Percentiles rank a stretch among this genome's conserved stretches.
Evolutionary conservation across 2,113 vertebrate genomes (phyloP).

Genomic region (Podarcis muralis): DNA sequence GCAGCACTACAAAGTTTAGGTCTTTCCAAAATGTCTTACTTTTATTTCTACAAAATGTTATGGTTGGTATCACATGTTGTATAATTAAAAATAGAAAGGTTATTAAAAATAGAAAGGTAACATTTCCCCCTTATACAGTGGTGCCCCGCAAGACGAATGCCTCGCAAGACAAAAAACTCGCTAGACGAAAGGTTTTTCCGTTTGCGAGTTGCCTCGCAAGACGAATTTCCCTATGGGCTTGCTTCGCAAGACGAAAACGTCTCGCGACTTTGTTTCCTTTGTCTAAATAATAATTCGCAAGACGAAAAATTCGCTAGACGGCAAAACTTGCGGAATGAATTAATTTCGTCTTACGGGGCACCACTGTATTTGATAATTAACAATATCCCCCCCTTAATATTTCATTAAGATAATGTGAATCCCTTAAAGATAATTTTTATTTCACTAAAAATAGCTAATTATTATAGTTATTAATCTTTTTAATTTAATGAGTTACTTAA

Average conservation of each 20-base stretch:
- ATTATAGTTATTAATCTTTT: slow-evolving; percentile 43
- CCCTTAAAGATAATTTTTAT: slow-evolving; percentile 39
- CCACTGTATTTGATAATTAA: slow-evolving; percentile 10
- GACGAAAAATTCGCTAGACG: no score
- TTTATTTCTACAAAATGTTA: background rate
- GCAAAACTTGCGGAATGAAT: no score
- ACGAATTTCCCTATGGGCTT: no score
- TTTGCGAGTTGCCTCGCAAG: no score
- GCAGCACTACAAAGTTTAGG: background rate
- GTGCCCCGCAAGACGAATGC: no score
- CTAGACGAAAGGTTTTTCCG: no score
- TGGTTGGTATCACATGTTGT: background rate
- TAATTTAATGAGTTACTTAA: slow-evolving; percentile 45
- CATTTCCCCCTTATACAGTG: background rate
- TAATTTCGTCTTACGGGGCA: no score
- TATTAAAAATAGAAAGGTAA: background rate
- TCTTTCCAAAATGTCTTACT: no score
- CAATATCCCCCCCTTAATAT: slow-evolving; percentile 29
- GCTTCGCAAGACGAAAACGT: no score
- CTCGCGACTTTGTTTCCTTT: no score
- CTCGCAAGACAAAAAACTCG: no score
- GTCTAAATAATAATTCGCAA: no score
- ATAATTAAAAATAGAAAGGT: background rate
- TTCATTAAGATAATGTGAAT: slow-evolving; percentile 40
- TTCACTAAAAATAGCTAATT: slow-evolving; percentile 32